Conservation (phyloP, 1,140 invertebrate genomes). For the Apis laboriosa region DNA sequence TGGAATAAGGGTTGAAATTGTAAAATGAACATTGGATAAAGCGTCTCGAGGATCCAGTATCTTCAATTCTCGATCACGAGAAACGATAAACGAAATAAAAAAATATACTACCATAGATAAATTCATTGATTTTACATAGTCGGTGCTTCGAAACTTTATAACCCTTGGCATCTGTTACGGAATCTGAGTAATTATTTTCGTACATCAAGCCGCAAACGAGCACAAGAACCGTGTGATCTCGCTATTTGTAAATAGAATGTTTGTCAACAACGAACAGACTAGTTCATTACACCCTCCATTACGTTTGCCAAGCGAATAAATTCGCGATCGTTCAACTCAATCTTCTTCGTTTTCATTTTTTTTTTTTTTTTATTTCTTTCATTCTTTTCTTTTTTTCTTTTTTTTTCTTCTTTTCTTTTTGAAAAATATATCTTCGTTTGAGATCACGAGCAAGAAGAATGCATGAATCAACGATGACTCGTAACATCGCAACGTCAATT, state of each 20-base stretch:
- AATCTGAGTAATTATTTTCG: conserved; percentile 57
- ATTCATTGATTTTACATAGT: background rate
- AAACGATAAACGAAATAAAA: too few species aligned
- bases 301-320: conserved; percentile 55
- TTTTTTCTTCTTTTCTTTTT: background rate
- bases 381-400: background rate
- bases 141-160: conserved; percentile 30
- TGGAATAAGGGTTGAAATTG: too few species aligned
- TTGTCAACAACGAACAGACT: conserved; percentile 56
- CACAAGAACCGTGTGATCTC: conserved; percentile 28
- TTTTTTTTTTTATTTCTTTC: background rate
- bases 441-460: background rate
- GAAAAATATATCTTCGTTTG: too few species aligned
- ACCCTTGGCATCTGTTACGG: conserved; percentile 49
- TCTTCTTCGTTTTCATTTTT: conserved; percentile 47
- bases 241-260: conserved; percentile 64
- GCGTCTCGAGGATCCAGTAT: too few species aligned
- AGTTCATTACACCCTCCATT: conserved; percentile 45
- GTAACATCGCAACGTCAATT: conserved; percentile 7
- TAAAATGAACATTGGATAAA: too few species aligned
- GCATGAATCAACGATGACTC: conserved; percentile 17
- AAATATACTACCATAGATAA: too few species aligned
- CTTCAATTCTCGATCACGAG: too few species aligned
- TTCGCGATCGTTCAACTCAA: conserved; percentile 59
- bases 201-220: conserved; percentile 50